Conservation (phyloP, 1,140 invertebrate genomes). For the Araneus ventricosus region DNA sequence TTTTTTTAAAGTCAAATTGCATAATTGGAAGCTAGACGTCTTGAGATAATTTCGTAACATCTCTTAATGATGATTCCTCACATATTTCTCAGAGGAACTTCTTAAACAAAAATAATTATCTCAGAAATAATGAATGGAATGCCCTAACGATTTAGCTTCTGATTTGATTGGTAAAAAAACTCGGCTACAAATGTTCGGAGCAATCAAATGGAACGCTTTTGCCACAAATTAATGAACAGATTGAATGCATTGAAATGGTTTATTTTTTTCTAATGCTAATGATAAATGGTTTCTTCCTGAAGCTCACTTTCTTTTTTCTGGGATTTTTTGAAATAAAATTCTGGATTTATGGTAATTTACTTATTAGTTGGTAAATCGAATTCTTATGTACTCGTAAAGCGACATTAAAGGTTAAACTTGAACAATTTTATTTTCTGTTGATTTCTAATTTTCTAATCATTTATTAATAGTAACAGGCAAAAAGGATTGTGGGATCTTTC, state of each 20-base stretch:
- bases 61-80: slow-evolving; percentile 18
- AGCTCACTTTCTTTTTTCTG: not conserved
- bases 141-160: not conserved
- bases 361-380: too few species aligned
- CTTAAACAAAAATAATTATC: slow-evolving; percentile 16
- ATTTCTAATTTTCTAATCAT: too few species aligned
- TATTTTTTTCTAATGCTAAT: slow-evolving; percentile 11
- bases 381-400: too few species aligned
- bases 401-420: too few species aligned
- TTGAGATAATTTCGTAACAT: not conserved
- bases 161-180: not conserved
- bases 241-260: not conserved
- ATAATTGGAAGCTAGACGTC: not conserved
- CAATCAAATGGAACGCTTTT: not conserved
- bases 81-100: not conserved
- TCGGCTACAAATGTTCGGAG: not conserved
- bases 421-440: too few species aligned
- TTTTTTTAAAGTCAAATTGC: not conserved
- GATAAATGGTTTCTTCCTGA: not conserved
- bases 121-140: not conserved
- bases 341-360: too few species aligned
- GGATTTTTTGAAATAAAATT: too few species aligned
- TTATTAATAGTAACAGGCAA: too few species aligned
- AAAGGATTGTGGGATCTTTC: too few species aligned
- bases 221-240: not conserved